Conservation (phyloP, 2,888 invertebrate genomes). For the Nymphalis urticae region DNA sequence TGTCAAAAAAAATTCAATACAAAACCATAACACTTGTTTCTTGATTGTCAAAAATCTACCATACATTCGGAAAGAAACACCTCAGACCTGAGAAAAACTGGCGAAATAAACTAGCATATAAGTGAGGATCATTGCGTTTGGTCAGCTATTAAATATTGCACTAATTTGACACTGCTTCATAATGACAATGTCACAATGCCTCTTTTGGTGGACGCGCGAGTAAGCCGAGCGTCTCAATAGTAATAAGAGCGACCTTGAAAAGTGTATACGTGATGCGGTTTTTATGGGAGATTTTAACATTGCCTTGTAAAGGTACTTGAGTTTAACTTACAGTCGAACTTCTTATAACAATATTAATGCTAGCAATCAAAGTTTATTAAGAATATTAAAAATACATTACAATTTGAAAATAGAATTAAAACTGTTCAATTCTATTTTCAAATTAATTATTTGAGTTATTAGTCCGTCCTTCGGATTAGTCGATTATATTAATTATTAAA, state of each 20-base stretch:
- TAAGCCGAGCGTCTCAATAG: constrained; percentile 6
- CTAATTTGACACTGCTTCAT: background rate
- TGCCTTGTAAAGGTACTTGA: background rate
- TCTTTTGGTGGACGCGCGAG: constrained; percentile 11
- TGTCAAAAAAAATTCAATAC: too few relatives aligned
- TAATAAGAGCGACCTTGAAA: constrained; percentile 16
- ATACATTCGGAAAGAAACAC: too few relatives aligned
- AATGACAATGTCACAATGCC: constrained; percentile 5
- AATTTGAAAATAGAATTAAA: too few relatives aligned
- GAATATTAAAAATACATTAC: too few relatives aligned
- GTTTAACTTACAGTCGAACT: background rate
- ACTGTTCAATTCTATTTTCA: too few relatives aligned
- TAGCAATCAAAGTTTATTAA: background rate
- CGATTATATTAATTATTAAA: too few relatives aligned
- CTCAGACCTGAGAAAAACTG: too few relatives aligned
- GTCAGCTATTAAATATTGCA: background rate
- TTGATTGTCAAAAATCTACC: too few relatives aligned
- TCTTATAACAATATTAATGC: background rate
- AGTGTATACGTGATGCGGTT: background rate
- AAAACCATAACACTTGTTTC: too few relatives aligned
- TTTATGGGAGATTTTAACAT: constrained; percentile 13
- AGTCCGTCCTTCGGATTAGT: too few relatives aligned
- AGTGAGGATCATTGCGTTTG: background rate
- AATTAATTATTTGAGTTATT: too few relatives aligned
- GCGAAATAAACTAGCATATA: too few relatives aligned